Evolutionary conservation across 2,797 vertebrate genomes (phyloP).

Genomic region (Danionella dracula): DNA sequence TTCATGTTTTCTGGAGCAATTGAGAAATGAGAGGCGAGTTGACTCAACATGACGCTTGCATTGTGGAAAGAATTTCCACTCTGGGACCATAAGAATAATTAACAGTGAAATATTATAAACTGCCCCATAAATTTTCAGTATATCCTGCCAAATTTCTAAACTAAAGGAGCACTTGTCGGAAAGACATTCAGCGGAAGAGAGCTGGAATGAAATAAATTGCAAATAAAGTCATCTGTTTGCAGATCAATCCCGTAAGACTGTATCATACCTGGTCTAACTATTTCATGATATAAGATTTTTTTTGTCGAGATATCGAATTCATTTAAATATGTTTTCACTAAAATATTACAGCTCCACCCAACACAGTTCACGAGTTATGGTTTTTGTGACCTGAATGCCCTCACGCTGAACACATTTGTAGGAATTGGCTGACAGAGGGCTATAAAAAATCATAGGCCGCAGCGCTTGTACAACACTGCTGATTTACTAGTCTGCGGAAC

Average conservation of each 20-base stretch:
- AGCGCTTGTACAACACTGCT: slow-evolving; percentile 70
- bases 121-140: slow-evolving; percentile 46
- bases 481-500: slow-evolving; percentile 71
- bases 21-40: slow-evolving; percentile 58
- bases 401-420: slow-evolving; percentile 57
- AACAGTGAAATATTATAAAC: slow-evolving; percentile 67
- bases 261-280: slow-evolving; percentile 7
- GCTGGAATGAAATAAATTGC: slow-evolving; percentile 25
- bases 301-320: not conserved
- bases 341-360: not conserved
- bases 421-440: slow-evolving; percentile 59
- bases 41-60: slow-evolving; percentile 47
- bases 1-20: slow-evolving; percentile 32
- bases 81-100: slow-evolving; percentile 57
- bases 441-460: slow-evolving; percentile 67
- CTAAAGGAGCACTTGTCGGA: slow-evolving; percentile 36
- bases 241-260: slow-evolving; percentile 11
- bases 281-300: slow-evolving; percentile 12
- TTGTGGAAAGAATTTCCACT: slow-evolving; percentile 58
- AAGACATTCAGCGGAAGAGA: slow-evolving; percentile 2
- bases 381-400: slow-evolving; percentile 39
- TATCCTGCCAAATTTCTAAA: slow-evolving; percentile 49
- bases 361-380: slow-evolving; percentile 28
- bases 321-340: not conserved
- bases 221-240: slow-evolving; percentile 35